Evolutionary conservation across 2,888 invertebrate genomes (phyloP), one percentile per base, ranked within the genome.

Genomic region (Rhimphoctona megacephalus): DNA sequence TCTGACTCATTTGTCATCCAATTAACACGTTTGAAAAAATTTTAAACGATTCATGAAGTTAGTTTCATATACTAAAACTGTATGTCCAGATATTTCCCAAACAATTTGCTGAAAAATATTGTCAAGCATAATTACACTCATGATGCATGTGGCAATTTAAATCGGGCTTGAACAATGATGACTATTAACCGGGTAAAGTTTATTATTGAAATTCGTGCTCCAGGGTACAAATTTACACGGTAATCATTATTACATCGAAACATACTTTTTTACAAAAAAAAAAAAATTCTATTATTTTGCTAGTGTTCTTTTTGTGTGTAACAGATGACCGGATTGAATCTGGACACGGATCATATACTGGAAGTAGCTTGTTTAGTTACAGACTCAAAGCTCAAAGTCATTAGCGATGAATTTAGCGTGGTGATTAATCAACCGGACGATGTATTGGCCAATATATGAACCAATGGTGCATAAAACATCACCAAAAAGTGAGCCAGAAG

Each of bases 321-420:
- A 81, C 92, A 97, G 97, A 98, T 99, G 98, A 98, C 98, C 11
- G 99, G 99, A 0, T 94, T 99, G 22, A 96, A 99, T 92, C 93
- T 97, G 72, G 95, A 97, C 0, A 96, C 94, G 77, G 97, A 98
- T 92, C 96, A 96, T 87, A 97, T 99, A 79, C 94, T 99, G 91
- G 99, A 99, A 95, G 96, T 99, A 81, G 98, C 98, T 0, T 98
- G 98, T 93, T 92, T 99, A 46, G 95, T 99, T 80, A 99, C 99
- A 0, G 98, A 99, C 93, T 95, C 95, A 17, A 93, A 98, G 78
- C 94, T 99, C 22, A 97, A 98, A 90, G 93, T 98, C 11, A 94
- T 98, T 54, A 97, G 97, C 4, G 96, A 96, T 92, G 97, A 97
- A 8, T 97, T 98, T 0, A 95, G 97, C 90, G 93, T 98, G 67